A percentile compares a stretch with the other conserved stretches of the same genome.
phyloP scores from a whole-genome alignment of 2,797 vertebrate genomes.

The Xiphophorus birchmanni region DNA sequence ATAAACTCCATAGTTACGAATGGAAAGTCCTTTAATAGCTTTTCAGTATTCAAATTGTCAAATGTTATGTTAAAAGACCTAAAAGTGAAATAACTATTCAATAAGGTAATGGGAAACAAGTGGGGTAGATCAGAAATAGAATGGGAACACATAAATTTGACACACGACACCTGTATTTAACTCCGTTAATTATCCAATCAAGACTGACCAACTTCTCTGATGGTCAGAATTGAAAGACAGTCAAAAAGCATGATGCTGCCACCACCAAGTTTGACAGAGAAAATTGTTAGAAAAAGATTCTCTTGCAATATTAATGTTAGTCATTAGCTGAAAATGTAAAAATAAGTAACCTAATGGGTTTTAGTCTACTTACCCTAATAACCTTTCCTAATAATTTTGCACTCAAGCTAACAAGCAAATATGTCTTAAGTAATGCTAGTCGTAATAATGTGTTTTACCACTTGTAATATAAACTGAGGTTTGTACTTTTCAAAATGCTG shows the following conservation, averaged over 20 bases:
- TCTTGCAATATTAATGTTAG: not conserved
- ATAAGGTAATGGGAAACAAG: not conserved
- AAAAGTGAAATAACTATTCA: not conserved
- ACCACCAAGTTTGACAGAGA: not conserved
- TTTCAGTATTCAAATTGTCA: not conserved
- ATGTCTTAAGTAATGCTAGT: not conserved
- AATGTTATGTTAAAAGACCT: not conserved
- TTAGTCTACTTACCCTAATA: not conserved
- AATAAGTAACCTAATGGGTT: not conserved
- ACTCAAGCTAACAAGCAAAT: not conserved
- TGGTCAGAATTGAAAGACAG: too few relatives aligned
- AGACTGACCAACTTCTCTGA: too few relatives aligned
- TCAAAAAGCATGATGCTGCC: not conserved
- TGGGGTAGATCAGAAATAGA: not conserved
- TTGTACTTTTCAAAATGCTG: not conserved
- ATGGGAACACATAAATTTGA: not conserved
- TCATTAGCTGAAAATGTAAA: not conserved
- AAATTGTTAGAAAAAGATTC: not conserved
- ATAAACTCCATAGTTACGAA: not conserved
- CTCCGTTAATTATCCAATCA: not conserved
- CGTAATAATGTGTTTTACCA: not conserved
- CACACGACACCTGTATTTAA: not conserved
- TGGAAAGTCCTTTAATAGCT: not conserved
- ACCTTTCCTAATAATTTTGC: not conserved
- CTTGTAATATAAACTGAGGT: not conserved